These are phyloP conservation scores for Hemistola chrysoprasaria DNA, from an alignment of 2,888 invertebrate species.

Conservation along the genomic window DNA sequence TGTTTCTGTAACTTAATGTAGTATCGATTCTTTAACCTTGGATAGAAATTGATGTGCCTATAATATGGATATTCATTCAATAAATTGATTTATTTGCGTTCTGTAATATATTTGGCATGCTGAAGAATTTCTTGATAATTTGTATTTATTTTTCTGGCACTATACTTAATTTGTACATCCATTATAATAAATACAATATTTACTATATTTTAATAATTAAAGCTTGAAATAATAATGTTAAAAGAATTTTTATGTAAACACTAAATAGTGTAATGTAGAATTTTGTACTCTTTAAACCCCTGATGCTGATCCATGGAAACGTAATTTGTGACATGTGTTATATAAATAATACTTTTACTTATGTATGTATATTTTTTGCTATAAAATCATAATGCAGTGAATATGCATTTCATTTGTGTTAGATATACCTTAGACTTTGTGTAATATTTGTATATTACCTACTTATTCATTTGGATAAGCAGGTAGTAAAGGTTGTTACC, in stretches of 20 bases:
- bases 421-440: too few relatives aligned
- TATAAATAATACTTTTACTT: constrained; percentile 68
- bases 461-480: too few relatives aligned
- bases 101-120: not conserved
- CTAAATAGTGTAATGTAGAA: constrained; percentile 33
- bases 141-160: constrained; percentile 4
- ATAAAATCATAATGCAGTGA: constrained; percentile 80
- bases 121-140: not conserved
- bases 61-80: not conserved
- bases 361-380: constrained; percentile 80
- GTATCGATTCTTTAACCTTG: constrained; percentile 55
- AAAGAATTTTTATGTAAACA: constrained; percentile 28
- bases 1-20: constrained; percentile 58
- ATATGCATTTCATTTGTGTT: constrained; percentile 60
- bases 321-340: constrained; percentile 68
- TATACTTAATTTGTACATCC: constrained; percentile 10
- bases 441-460: too few relatives aligned
- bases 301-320: constrained; percentile 55
- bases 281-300: constrained; percentile 38
- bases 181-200: constrained; percentile 14
- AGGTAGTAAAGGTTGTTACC: too few relatives aligned
- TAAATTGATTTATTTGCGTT: not conserved
- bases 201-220: constrained; percentile 8
- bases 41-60: not conserved
- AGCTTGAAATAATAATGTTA: constrained; percentile 26